These are phyloP conservation scores for Litoditis marina DNA, from an alignment of 2,888 invertebrate species.

Conservation along the genomic window DNA sequence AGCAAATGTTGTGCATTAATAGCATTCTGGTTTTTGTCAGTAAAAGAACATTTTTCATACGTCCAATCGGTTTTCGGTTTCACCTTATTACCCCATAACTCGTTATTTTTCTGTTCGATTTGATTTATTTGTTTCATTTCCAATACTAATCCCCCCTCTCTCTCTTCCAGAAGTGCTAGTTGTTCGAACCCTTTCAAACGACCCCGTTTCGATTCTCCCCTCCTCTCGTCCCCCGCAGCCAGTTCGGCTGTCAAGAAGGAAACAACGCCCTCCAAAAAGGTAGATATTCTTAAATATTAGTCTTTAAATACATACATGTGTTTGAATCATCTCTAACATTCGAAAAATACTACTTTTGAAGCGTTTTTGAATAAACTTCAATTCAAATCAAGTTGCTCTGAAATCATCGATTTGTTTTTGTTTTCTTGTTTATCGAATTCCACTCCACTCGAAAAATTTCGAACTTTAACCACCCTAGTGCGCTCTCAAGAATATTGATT, in stretches of 20 bases:
- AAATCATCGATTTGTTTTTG: no score
- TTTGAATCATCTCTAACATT: no score
- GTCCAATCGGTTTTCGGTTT: background rate
- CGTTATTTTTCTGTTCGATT: background rate
- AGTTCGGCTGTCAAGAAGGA: background rate
- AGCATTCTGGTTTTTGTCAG: no score
- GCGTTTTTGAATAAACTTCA: no score
- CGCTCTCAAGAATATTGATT: background rate
- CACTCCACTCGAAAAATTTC: no score
- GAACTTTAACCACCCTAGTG: no score
- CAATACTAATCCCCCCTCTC: background rate
- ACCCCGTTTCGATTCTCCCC: background rate
- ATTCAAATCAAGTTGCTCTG: no score
- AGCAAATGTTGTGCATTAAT: no score
- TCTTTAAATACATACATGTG: background rate
- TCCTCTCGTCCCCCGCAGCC: background rate
- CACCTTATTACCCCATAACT: background rate
- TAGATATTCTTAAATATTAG: background rate
- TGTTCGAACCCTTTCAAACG: background rate
- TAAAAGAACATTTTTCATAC: background rate
- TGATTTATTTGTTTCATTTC: background rate
- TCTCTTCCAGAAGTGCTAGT: background rate
- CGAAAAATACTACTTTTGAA: no score
- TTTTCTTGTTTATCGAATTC: no score
- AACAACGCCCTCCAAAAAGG: constrained; percentile 2